Conservation (phyloP, 2,113 vertebrate genomes). For the Orycteropus afer region DNA sequence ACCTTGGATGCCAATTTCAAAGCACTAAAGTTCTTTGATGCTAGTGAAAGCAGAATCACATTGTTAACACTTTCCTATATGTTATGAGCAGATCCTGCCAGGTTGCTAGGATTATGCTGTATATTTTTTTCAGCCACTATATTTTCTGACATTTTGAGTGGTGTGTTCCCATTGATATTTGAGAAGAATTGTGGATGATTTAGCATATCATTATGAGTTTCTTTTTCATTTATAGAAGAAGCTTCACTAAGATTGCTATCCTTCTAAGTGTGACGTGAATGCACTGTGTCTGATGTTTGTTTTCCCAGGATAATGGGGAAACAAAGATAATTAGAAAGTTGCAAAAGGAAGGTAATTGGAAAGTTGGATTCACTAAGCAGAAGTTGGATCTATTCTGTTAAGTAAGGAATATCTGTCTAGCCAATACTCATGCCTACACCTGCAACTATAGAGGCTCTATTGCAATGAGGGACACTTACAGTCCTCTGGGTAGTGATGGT, state of each 20-base stretch:
- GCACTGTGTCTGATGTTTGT: background rate
- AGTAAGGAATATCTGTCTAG: background rate
- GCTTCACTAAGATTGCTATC: slow-evolving; percentile 18
- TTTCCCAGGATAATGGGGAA: slow-evolving; percentile 30
- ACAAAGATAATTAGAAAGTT: slow-evolving; percentile 56
- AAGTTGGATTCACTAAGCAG: slow-evolving; percentile 17
- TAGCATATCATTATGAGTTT: background rate
- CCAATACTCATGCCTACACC: background rate
- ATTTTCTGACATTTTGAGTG: slow-evolving; percentile 58
- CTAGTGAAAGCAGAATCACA: background rate
- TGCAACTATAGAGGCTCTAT: background rate
- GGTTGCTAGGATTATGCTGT: background rate
- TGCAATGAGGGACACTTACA: background rate
- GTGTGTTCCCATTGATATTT: slow-evolving; percentile 37
- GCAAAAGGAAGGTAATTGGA: slow-evolving; percentile 40
- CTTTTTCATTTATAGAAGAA: slow-evolving; percentile 29
- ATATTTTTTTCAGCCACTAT: slow-evolving; percentile 44
- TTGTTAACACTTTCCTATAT: slow-evolving; percentile 25
- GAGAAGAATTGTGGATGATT: slow-evolving; percentile 24
- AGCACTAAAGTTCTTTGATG: background rate
- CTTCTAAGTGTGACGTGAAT: background rate
- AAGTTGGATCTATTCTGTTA: slow-evolving; percentile 37
- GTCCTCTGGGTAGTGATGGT: background rate
- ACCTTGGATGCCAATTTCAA: slow-evolving; percentile 26
- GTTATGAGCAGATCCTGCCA: background rate